A percentile compares a stretch with the other conserved stretches of the same genome.
phyloP scores from a whole-genome alignment of 2,888 invertebrate species.

The Physocephala rufipes region DNA sequence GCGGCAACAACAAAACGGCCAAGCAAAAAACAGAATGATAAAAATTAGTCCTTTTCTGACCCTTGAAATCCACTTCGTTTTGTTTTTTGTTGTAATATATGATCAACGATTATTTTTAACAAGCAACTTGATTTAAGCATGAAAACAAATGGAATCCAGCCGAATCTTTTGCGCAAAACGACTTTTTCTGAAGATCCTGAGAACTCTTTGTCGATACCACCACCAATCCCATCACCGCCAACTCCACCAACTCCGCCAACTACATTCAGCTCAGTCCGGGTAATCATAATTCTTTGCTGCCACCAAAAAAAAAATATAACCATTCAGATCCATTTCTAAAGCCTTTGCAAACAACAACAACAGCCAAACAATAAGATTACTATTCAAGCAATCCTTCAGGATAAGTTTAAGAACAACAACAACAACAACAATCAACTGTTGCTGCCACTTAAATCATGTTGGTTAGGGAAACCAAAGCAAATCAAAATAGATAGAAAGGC shows the following conservation, averaged over 20 bases:
- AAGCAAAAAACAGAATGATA: not conserved
- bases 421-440: not conserved
- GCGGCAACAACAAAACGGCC: too few species aligned
- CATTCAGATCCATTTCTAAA: slow-evolving; percentile 16
- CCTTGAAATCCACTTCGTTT: not conserved
- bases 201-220: slow-evolving; percentile 2
- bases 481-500: slow-evolving; percentile 9
- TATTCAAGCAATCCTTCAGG: not conserved
- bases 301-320: too few species aligned
- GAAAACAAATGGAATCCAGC: not conserved
- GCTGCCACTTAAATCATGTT: slow-evolving; percentile 28
- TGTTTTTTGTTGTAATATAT: too few species aligned
- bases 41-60: not conserved
- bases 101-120: slow-evolving; percentile 1
- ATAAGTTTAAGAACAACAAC: slow-evolving; percentile 16
- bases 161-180: not conserved
- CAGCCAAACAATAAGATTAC: slow-evolving; percentile 19
- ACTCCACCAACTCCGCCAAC: not conserved
- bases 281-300: slow-evolving; percentile 27
- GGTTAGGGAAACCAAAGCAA: slow-evolving; percentile 8
- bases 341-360: slow-evolving; percentile 13
- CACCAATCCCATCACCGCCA: too few species aligned
- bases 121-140: slow-evolving; percentile 4
- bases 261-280: not conserved
- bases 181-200: not conserved